Evolutionary conservation across 2,888 invertebrate genomes (phyloP).

Genomic region (Phanerotoma sp.): DNA sequence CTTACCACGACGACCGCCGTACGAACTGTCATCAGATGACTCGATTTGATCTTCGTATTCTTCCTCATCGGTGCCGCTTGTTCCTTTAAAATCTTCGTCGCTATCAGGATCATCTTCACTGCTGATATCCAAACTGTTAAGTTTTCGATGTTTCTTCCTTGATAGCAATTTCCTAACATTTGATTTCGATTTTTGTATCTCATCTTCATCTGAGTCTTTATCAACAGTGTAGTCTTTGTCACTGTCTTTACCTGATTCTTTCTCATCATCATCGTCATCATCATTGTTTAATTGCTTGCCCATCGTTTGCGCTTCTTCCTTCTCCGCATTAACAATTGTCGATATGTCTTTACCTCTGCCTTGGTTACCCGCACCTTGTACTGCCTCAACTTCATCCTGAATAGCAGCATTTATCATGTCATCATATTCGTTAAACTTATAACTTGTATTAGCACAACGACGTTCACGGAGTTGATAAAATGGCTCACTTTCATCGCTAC

Average conservation of each 20-base stretch:
- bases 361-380: constrained; percentile 77
- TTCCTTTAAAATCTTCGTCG: constrained; percentile 90
- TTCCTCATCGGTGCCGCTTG: constrained; percentile 66
- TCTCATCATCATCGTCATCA: constrained; percentile 57
- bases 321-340: constrained; percentile 78
- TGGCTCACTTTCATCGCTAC: constrained; percentile 69
- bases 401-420: constrained; percentile 93
- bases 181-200: constrained; percentile 45
- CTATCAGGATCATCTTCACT: constrained; percentile 80
- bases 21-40: constrained; percentile 63
- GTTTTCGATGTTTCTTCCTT: constrained; percentile 68
- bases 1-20: constrained; percentile 58
- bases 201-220: constrained; percentile 49
- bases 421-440: constrained; percentile 91
- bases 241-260: constrained; percentile 47
- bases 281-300: constrained; percentile 54
- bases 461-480: constrained; percentile 84
- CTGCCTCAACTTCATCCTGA: constrained; percentile 73
- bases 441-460: constrained; percentile 77
- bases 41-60: constrained; percentile 61
- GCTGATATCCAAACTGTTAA: constrained; percentile 78
- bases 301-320: constrained; percentile 62
- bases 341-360: constrained; percentile 89
- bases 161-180: constrained; percentile 49
- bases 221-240: constrained; percentile 55